Evolutionary conservation across 2,113 vertebrate genomes (phyloP).

Genomic region (Notechis scutatus): DNA sequence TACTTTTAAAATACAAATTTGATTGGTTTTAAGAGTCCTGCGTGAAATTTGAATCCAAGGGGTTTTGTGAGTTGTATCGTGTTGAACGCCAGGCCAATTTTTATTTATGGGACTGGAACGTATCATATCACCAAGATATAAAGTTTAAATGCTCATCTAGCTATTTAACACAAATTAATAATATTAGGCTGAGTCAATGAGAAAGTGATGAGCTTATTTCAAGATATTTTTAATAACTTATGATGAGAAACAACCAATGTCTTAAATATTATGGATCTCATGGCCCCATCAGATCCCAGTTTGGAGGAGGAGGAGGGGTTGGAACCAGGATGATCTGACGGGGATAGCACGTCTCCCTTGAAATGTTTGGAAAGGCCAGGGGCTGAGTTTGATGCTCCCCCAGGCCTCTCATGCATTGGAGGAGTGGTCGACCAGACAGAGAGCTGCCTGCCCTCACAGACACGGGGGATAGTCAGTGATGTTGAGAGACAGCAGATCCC

Average conservation of each 20-base stretch:
- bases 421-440: too few species aligned
- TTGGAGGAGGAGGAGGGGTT: too few species aligned
- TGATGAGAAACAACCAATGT: neutral
- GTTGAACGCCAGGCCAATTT: neutral
- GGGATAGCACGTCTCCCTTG: too few species aligned
- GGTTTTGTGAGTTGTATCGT: neutral
- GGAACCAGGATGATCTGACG: too few species aligned
- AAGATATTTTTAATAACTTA: neutral
- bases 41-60: neutral
- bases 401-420: too few species aligned
- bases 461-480: too few species aligned
- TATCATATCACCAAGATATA: neutral
- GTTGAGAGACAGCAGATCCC: too few species aligned
- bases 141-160: neutral
- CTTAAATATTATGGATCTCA: neutral
- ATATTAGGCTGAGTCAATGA: neutral
- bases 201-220: neutral
- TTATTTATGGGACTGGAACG: neutral
- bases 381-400: too few species aligned
- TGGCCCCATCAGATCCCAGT: too few species aligned
- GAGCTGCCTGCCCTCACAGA: too few species aligned
- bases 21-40: neutral
- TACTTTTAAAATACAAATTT: neutral
- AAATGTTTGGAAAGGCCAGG: too few species aligned
- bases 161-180: neutral